These are phyloP conservation scores for Echinometra lucunter DNA, from an alignment of 53 echinoderm and acorn worm genomes.

Conservation along the genomic window DNA sequence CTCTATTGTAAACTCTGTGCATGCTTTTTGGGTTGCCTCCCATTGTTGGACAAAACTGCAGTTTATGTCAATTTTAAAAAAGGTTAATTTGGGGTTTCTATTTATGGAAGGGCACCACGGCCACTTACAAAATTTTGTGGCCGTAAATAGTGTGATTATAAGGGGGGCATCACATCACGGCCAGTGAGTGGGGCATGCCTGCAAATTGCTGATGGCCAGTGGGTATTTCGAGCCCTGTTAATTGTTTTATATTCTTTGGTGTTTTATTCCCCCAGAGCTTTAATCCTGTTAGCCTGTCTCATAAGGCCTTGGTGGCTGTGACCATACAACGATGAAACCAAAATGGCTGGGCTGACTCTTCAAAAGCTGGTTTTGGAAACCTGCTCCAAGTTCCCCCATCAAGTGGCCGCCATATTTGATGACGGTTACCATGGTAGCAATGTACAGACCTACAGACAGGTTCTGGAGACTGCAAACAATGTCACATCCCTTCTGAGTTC, in stretches of 20 bases:
- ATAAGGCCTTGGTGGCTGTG: neutral
- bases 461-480: constrained; percentile 61
- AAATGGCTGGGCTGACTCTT: constrained; percentile 45
- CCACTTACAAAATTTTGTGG: too few species aligned
- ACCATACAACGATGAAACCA: neutral
- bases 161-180: too few species aligned
- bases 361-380: constrained; percentile 72
- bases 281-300: neutral
- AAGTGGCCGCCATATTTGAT: constrained; percentile 81
- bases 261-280: neutral
- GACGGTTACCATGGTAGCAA: constrained; percentile 67
- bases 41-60: too few species aligned
- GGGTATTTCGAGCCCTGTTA: neutral
- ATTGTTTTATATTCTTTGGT: neutral
- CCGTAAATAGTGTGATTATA: too few species aligned
- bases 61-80: too few species aligned
- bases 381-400: constrained; percentile 63
- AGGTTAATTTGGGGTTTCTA: too few species aligned
- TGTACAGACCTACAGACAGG: constrained; percentile 67
- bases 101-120: too few species aligned
- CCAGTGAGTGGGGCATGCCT: too few species aligned
- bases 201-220: too few species aligned
- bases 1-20: too few species aligned
- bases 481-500: constrained; percentile 59
- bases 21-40: too few species aligned